Percentiles rank a stretch among this genome's conserved stretches.
phyloP scores from a whole-genome alignment of 2,113 vertebrate species.

The Eleginops maclovinus region DNA sequence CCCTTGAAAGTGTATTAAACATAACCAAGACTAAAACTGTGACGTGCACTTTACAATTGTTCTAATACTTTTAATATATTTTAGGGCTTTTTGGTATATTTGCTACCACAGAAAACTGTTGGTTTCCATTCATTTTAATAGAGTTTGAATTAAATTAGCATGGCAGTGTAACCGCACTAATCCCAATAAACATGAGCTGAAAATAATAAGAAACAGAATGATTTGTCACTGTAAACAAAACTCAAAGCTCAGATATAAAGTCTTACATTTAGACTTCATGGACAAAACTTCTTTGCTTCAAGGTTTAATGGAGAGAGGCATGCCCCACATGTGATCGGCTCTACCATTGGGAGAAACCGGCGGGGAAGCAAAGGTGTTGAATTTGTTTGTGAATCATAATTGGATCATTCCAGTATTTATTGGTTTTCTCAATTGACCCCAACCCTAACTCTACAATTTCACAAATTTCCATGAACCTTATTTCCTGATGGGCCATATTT shows the following conservation, averaged over 20 bases:
- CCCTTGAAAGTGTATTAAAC: not conserved
- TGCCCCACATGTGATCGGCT: slow-evolving; percentile 1
- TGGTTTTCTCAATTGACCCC: too few species aligned
- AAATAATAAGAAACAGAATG: not conserved
- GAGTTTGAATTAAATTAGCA: slow-evolving; percentile 5
- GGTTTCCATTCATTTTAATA: slow-evolving; percentile 5
- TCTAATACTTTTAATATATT: not conserved
- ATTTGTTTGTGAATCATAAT: too few species aligned
- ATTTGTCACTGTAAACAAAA: not conserved
- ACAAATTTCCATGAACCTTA: too few species aligned
- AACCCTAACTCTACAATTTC: too few species aligned
- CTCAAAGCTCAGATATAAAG: not conserved
- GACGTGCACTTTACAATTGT: not conserved
- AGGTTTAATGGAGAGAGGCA: not conserved
- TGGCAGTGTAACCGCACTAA: not conserved
- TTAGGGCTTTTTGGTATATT: not conserved
- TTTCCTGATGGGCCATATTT: too few species aligned
- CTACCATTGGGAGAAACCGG: not conserved
- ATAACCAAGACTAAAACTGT: not conserved
- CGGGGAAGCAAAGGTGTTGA: too few species aligned
- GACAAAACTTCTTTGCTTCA: not conserved
- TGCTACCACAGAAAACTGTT: not conserved
- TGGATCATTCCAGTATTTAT: too few species aligned
- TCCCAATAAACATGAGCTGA: not conserved
- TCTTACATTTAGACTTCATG: not conserved